phyloP scores from a whole-genome alignment of 2,888 invertebrate genomes.

The Orthonychiurus folsomi region DNA sequence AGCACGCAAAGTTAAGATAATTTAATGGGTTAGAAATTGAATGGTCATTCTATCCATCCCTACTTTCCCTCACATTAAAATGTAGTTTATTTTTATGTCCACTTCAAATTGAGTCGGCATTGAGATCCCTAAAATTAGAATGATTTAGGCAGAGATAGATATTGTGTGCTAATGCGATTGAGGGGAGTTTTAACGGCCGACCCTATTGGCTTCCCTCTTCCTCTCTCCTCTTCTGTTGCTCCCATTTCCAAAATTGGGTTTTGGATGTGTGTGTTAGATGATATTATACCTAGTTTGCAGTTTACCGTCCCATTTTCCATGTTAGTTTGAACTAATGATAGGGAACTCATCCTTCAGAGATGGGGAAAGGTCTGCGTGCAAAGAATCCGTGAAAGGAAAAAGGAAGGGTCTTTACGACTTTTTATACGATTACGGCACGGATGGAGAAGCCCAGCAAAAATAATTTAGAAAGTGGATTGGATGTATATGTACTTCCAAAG shows the following conservation, averaged over 20 bases:
- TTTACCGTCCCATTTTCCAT: no score
- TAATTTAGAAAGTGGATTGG: no score
- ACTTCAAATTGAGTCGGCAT: no score
- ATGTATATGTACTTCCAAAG: no score
- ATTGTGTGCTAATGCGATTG: background rate
- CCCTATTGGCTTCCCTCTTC: no score
- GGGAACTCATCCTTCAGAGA: background rate
- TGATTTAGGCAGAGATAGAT: no score
- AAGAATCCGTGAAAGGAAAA: background rate
- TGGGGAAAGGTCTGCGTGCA: background rate
- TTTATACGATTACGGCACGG: background rate
- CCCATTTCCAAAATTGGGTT: background rate
- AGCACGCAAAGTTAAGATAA: background rate
- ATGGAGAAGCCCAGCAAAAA: no score
- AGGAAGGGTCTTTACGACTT: background rate
- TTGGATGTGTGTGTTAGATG: no score
- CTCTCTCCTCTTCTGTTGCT: background rate
- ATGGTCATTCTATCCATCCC: background rate
- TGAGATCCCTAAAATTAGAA: no score
- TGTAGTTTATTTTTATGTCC: constrained; percentile 1
- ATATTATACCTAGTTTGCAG: no score
- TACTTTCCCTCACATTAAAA: background rate
- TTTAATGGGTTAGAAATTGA: background rate
- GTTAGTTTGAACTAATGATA: background rate
- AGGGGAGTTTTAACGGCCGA: no score